Base-by-base conservation (phyloP, 2,888 invertebrate species). In the Acleris cristana region DNA sequence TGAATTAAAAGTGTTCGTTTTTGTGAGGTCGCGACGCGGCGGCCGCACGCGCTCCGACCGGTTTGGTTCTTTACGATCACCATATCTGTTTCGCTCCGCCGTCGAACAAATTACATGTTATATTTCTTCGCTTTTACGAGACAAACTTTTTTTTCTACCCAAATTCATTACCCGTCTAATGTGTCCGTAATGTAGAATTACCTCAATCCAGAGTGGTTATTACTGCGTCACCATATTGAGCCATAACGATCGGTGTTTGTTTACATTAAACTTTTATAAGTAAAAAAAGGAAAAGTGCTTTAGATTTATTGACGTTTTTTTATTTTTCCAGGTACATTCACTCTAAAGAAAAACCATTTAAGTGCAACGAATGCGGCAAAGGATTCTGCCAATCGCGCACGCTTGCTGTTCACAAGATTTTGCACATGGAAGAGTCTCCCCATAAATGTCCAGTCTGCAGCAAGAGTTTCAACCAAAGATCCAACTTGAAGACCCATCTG, bases 351-450 rank as follows among this genome's bases (percentile, higher is more conserved):
- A 99, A 99, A 87, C 99, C 99, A 0, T 99, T 99, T 93, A 99
- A 98, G 84, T 99, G 99, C 88, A 95, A 95, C 4, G 97, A 98
- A 78, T 99, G 99, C 87, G 98, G 98, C 54, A 99, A 99, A 90
- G 99, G 99, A 6, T 99, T 99, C 90, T 99, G 99, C 86, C 99
- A 99, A 85, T 97, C 98, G 23, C 94, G 99, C 60, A 99, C 99
- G 0, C 92, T 99, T 74, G 98, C 99, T 1, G 99, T 99, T 2
- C 99, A 99, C 92, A 97, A 97, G 87, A 97, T 98, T 73, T 95
- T 98, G 40, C 98, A 98, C 84, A 94, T 97, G 95, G 98, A 98
- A 88, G 98, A 98, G 87, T 97, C 97, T 6, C 97, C 98, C 0
- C 98, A 98, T 87, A 98, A 98, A 84, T 98, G 98, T 79, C 96